phyloP scores from a whole-genome alignment of 2,888 invertebrate species.

The Syritta pipiens region DNA sequence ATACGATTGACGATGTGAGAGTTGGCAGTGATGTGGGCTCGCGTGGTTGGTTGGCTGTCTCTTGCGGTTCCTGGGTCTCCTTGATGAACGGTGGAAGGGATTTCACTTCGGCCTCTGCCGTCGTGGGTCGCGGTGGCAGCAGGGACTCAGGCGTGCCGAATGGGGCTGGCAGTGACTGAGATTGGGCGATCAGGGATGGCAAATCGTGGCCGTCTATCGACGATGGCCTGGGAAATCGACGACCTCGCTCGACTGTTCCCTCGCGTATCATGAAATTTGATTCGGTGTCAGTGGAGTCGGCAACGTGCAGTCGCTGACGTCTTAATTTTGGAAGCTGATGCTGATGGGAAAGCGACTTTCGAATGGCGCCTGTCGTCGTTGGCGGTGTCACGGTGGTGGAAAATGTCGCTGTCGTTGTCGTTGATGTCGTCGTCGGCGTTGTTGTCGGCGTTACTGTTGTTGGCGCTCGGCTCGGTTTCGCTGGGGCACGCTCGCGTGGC shows the following conservation, averaged over 20 bases:
- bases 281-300: constrained; percentile 69
- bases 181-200: constrained; percentile 44
- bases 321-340: constrained; percentile 47
- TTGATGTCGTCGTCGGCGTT: constrained; percentile 34
- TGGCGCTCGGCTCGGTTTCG: constrained; percentile 75
- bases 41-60: constrained; percentile 15
- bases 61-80: constrained; percentile 32
- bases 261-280: constrained; percentile 73
- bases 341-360: constrained; percentile 69
- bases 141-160: constrained; percentile 27
- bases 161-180: constrained; percentile 47
- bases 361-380: constrained; percentile 71
- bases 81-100: constrained; percentile 45
- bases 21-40: constrained; percentile 36
- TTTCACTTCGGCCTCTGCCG: constrained; percentile 32
- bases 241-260: constrained; percentile 74
- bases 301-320: constrained; percentile 61
- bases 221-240: constrained; percentile 74
- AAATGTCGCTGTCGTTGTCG: constrained; percentile 66
- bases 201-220: constrained; percentile 44
- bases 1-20: constrained; percentile 31
- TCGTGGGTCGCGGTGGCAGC: constrained; percentile 46
- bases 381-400: constrained; percentile 70
- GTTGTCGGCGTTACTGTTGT: constrained; percentile 42
- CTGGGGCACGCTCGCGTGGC: constrained; percentile 77